Base-by-base conservation (phyloP, 2,797 vertebrate genomes). In the Anniella stebbinsi region DNA sequence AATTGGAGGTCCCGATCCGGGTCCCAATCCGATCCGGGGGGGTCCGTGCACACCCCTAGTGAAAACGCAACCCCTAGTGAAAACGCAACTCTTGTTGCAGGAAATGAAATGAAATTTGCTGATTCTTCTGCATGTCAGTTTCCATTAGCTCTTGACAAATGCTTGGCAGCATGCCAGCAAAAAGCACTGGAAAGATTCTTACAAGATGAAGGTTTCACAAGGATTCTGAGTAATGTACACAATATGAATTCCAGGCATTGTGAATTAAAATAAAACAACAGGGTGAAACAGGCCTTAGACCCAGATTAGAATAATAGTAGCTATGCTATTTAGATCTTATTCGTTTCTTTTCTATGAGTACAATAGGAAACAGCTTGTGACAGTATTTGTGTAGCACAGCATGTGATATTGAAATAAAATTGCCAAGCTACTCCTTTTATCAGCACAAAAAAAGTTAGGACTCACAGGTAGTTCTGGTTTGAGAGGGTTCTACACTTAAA, bases 341-440 rank as follows among this genome's bases (percentile, higher is more conserved):
- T 41, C 13, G 15, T 13, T 25, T 88, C 36, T 63, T 12, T 82
- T 69, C 33, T 78, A 41, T 76, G 57, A 75, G 17, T 41, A 81
- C 15, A 28, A 17, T 28, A 63, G 60, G 38, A 76, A 30, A 84
- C 63, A 91, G 4, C 41, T 15, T 23, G n/a, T 82, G 38, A 54
- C 73, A 54, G 3, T 66, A 41, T 28, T 87, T 86, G 45, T 48
- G 80, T 51, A 87, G 3, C 2, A 2, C 75, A 88, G 36, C n/a
- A 12, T 33, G 78, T 87, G n/a, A 69, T 60, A 33, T 63, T 82
- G 70, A 86, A 89, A 66, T 3, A 87, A 76, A 38, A 82, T 23
- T 36, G 21, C 5, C 67, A 2, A 3, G 21, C 25, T 70, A 15
- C 6, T 70, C 30, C 41, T 84, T 54, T 67, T 11, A 23, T 63